Base-by-base conservation (phyloP, 2,888 invertebrate species). In the Agelastica alni region DNA sequence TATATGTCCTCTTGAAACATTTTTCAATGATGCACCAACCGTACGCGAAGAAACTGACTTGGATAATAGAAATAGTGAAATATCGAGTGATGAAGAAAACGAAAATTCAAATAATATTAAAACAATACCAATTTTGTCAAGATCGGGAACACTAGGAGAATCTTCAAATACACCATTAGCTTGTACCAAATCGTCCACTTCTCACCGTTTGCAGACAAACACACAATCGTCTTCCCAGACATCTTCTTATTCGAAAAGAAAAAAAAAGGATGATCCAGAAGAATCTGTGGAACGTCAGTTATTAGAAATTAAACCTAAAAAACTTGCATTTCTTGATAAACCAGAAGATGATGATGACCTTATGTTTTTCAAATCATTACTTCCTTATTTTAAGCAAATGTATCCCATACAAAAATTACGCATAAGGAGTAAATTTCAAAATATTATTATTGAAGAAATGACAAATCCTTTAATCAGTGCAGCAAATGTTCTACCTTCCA, bases 331-430 rank as follows among this genome's bases (percentile, higher is more conserved):
- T 20, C 16, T 44, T 1, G 44, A 31, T n/a, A 12, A 13, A 28
- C 30, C 30, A 16, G 44, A 44, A 6, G 42, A 42, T 26, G 42
- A 42, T 26, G 31, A 42, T 42, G 37, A 36, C n/a, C 7, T 26
- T 2, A 20, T 42, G 26, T 42, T 44, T 16, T 30, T 44, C 3
- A 44, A 30, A 14, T 44, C 44, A 16, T 17, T 44, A 28, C 31
- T 44, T 2, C 44, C 42, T 34, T 34, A 10, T 5, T 5, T 34
- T 5, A 34, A 34, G 14, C 12, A 34, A 34, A 4, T 36, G 3
- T 5, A 36, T 10, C 31, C 31, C 6, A 31, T 31, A 9, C 31
- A 31, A 31, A 31, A 31, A 31, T n/a, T 31, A 31, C 31, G 31
- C 10, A 31, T 31, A 22, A 22, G 22, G 7, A 22, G 22, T 22